These are phyloP conservation scores for Pogoniulus pusillus DNA, from an alignment of 2,797 vertebrate genomes.

Conservation along the genomic window DNA sequence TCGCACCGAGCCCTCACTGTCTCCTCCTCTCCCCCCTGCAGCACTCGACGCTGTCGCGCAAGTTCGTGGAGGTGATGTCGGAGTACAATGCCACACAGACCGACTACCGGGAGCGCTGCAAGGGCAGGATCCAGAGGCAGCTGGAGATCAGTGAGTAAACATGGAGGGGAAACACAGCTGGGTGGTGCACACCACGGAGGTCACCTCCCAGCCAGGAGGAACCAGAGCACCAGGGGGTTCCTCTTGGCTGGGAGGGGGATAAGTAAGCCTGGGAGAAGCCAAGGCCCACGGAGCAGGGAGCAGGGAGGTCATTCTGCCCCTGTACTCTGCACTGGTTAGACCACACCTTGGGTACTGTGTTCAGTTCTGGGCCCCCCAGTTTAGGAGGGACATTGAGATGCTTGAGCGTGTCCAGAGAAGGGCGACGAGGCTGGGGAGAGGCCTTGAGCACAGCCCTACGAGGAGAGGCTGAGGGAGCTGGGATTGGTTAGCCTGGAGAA, in stretches of 20 bases:
- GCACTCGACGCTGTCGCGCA: constrained; percentile 95
- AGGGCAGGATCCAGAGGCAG: constrained; percentile 95
- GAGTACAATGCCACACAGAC: constrained; percentile 97
- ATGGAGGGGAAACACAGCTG: fast-evolving
- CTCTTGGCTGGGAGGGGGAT: background rate
- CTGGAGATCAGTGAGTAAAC: constrained; percentile 94
- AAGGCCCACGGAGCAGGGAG: background rate
- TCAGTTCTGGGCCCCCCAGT: too few species aligned
- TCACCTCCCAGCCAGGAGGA: background rate
- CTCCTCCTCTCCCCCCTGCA: constrained; percentile 41
- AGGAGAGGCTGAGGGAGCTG: too few species aligned
- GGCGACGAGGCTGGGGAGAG: too few species aligned
- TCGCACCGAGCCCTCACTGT: background rate
- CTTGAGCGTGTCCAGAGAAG: too few species aligned
- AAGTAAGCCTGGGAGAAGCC: background rate
- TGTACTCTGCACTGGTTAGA: too few species aligned
- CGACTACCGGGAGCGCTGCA: constrained; percentile 96
- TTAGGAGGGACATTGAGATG: too few species aligned
- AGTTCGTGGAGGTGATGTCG: constrained; percentile 98
- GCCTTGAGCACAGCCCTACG: too few species aligned
- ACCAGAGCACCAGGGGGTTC: background rate
- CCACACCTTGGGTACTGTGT: too few species aligned
- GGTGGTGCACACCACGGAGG: fast-evolving
- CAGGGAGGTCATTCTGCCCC: too few species aligned
- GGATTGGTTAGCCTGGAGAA: too few species aligned